Conservation (phyloP, 2,113 vertebrate species). For the Azemiops feae region DNA sequence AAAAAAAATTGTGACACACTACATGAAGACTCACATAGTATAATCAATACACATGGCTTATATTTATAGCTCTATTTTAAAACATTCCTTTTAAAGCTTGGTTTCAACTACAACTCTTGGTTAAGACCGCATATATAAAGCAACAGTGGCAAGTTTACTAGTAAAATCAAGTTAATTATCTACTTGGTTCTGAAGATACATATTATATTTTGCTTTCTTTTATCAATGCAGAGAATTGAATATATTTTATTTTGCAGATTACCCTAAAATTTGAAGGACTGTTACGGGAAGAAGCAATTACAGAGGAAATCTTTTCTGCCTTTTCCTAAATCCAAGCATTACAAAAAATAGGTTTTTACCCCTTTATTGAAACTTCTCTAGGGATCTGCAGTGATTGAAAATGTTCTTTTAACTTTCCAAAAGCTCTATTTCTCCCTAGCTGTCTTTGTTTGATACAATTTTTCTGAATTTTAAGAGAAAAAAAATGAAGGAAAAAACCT, state of each 20-base stretch:
- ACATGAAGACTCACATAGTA: not conserved
- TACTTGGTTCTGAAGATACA: not conserved
- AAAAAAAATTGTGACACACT: not conserved
- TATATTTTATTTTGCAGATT: not conserved
- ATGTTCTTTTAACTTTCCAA: not conserved
- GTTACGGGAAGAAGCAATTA: not conserved
- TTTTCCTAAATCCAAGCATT: not conserved
- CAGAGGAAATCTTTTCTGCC: not conserved
- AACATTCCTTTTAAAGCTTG: not conserved
- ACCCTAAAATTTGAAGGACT: not conserved
- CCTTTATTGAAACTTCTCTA: not conserved
- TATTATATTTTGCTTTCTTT: not conserved
- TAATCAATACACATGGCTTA: not conserved
- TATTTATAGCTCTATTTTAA: not conserved
- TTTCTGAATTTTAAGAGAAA: not conserved
- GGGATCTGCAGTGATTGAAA: not conserved
- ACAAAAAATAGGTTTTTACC: not conserved
- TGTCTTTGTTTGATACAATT: not conserved
- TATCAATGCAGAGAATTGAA: not conserved
- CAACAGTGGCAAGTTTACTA: not conserved
- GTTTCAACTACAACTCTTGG: not conserved
- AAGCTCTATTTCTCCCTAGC: not conserved
- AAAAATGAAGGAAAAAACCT: not conserved
- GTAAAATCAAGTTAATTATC: not conserved
- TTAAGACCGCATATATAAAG: not conserved